These are phyloP conservation scores for Pseudopodoces humilis DNA, from an alignment of 2,113 vertebrate species.

Conservation along the genomic window DNA sequence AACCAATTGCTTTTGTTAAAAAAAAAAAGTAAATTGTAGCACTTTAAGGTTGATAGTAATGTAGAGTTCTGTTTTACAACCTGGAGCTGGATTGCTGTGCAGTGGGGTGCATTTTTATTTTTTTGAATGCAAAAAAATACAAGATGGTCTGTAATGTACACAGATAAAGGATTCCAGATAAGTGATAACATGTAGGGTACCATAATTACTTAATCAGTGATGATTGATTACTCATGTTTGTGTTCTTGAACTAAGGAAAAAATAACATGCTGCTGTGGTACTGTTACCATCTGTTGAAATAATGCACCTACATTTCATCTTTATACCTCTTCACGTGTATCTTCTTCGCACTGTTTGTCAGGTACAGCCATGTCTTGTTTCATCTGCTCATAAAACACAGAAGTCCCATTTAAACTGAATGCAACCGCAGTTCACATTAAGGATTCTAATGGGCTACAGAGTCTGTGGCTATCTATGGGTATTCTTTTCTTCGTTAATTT, in stretches of 20 bases:
- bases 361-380: constrained; percentile 35
- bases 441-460: constrained; percentile 46
- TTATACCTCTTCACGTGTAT: constrained; percentile 52
- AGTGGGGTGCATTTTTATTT: not conserved
- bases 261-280: constrained; percentile 66
- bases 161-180: constrained; percentile 60
- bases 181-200: constrained; percentile 68
- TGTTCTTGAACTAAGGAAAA: constrained; percentile 75
- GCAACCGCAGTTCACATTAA: constrained; percentile 28
- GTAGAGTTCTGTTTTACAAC: constrained; percentile 68
- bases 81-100: constrained; percentile 18
- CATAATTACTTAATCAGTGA: constrained; percentile 79
- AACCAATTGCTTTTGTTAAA: constrained; percentile 91
- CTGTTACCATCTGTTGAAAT: constrained; percentile 80
- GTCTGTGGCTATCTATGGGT: not conserved
- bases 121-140: constrained; percentile 25
- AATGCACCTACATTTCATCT: constrained; percentile 66
- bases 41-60: constrained; percentile 73
- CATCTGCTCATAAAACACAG: constrained; percentile 22
- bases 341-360: constrained; percentile 21
- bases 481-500: not conserved
- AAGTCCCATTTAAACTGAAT: constrained; percentile 59
- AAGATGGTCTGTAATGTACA: not conserved
- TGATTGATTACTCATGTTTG: constrained; percentile 78
- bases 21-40: constrained; percentile 68